Base-by-base conservation (phyloP, 2,113 vertebrate species). In the Corythaeola cristata region DNA sequence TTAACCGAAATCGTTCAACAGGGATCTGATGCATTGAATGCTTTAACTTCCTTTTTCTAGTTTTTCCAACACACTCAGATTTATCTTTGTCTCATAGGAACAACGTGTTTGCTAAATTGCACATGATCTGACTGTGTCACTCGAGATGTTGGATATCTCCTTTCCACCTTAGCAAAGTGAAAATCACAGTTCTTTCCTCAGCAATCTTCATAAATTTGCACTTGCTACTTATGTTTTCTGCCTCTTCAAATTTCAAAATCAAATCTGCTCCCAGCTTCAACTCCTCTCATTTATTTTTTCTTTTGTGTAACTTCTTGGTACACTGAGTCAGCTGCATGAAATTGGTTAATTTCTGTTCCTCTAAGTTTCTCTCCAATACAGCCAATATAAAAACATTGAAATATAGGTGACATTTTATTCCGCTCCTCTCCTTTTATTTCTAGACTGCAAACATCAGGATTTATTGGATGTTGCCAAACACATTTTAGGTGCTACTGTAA, bases 401-500 rank as follows among this genome's bases (percentile, higher is more conserved):
- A 83, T 63, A 47, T 5, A 88, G 82, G 47, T 83, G 88, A 47
- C 59, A 74, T 90, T 91, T 96, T 52, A 69, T 86, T 94, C 63
- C 73, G 39, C 41, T 91, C 47, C 20, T 85, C n/a, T 94, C 35
- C n/a, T 80, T 85, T 72, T 72, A 79, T 63, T 88, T 80, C 78
- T 50, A 15, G 37, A 71, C 47, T 55, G 72, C 59, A 90, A 93
- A 88, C 71, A 86, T 21, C 79, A 94, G 55, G 55, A 88, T 95
- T 91, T 92, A 83, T 84, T 71, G 59, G n/a, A 86, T 80, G 72
- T 47, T 88, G 67, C 75, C 47, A 90, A 90, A 91, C 47, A 83
- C 63, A 66, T 83, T 96, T 85, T 73, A 90, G 93, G 64, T 67
- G 23, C 37, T 77, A 93, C 67, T 77, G 78, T 94, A 95, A 94